Evolutionary conservation across 1,140 invertebrate genomes (phyloP).

Genomic region (Drosophila tani): DNA sequence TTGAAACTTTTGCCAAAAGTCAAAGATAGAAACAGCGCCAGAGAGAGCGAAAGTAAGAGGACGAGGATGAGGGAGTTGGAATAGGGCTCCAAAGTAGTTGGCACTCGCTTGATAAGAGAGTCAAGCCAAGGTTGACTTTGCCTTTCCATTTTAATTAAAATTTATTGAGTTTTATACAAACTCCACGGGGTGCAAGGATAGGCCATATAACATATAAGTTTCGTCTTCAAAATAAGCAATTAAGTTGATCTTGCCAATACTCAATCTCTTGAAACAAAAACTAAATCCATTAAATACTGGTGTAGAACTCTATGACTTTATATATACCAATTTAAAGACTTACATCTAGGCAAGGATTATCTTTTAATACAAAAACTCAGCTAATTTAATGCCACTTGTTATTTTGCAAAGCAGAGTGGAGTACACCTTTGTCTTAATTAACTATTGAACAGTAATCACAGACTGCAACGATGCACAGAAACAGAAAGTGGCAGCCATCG

Average conservation of each 20-base stretch:
- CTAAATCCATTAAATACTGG: no score
- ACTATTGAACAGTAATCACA: conserved; percentile 40
- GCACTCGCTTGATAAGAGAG: conserved; percentile 42
- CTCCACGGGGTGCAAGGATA: not conserved
- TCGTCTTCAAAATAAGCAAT: no score
- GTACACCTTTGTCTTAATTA: conserved; percentile 31
- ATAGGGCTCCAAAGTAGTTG: conserved; percentile 23
- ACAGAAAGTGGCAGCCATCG: conserved; percentile 1
- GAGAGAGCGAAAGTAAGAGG: conserved; percentile 12
- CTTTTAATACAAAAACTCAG: not conserved
- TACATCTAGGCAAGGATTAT: not conserved
- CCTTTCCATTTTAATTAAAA: conserved; percentile 67
- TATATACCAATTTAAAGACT: no score
- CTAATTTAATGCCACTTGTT: conserved; percentile 20
- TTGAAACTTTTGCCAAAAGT: conserved; percentile 51
- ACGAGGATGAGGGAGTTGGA: not conserved
- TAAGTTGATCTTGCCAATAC: no score
- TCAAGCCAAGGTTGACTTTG: conserved; percentile 14
- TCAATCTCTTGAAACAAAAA: no score
- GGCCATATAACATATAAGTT: no score
- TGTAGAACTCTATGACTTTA: no score
- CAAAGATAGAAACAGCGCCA: conserved; percentile 31
- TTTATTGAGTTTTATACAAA: not conserved
- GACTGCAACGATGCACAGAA: conserved; percentile 7
- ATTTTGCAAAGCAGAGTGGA: conserved; percentile 24